Evolutionary conservation across 2,113 vertebrate genomes (phyloP).

Genomic region (Piaya cayana): DNA sequence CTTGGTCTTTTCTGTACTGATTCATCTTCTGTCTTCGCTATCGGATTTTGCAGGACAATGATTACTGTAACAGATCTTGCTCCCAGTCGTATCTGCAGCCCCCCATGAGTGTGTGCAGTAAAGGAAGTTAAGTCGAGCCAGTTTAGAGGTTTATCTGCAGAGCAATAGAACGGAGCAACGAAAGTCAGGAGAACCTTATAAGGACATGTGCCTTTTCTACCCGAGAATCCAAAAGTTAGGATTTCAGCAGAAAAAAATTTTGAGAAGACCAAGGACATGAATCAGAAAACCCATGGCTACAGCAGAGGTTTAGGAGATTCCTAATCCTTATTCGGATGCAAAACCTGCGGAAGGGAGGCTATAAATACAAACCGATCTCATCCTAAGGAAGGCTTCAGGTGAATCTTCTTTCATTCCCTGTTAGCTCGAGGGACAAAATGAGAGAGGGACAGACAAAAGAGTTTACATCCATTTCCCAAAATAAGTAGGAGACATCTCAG

Average conservation of each 20-base stretch:
- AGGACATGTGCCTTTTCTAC: background rate
- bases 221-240: background rate
- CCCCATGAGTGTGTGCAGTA: background rate
- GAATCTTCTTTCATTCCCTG: conserved; percentile 23
- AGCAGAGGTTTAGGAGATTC: conserved; percentile 22
- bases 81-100: background rate
- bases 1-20: background rate
- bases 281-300: conserved; percentile 20
- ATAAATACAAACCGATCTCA: conserved; percentile 36
- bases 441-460: background rate
- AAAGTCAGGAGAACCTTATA: conserved; percentile 26
- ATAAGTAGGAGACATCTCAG: background rate
- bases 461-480: background rate
- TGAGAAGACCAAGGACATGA: background rate
- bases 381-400: conserved; percentile 32
- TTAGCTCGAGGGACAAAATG: background rate
- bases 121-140: background rate
- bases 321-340: conserved; percentile 16
- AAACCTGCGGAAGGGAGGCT: background rate
- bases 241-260: background rate
- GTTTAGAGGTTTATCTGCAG: conserved; percentile 10
- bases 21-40: background rate
- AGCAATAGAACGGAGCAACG: background rate
- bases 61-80: background rate
- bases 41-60: background rate